Base-by-base conservation (phyloP, 2,888 invertebrate genomes). In the Zeuzera pyrina region DNA sequence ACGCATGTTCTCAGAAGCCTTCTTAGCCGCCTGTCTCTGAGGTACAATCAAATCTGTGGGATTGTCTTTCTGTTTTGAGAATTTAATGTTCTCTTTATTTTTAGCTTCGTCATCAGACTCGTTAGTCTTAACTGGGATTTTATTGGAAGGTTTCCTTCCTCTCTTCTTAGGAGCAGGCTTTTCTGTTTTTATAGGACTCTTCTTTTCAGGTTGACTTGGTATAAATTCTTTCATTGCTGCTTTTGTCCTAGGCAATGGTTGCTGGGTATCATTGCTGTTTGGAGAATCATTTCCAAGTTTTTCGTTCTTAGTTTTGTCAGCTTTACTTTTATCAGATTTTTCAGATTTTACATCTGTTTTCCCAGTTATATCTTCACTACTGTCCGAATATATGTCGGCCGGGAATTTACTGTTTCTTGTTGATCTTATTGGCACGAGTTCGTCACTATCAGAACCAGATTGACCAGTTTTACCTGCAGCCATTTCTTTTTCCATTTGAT, bases 11-110 rank as follows among this genome's bases (percentile, higher is more conserved):
- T 95, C 94, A 1, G 93, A 92, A 1, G 95, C 95, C 60, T 94
- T 95, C 64, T 94, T 95, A 14, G 95, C 95, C 15, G 95, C 95
- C 71, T 94, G 93, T 31, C 95, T 84, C 61, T 95, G 95, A 2
- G 95, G 95, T 24, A 95, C 95, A 43, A 95, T 94, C 31, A 94
- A 83, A 70, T 94, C 92, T 1, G 92, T 89, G n/a, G 91, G 89
- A 49, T 87, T 78, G 35, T 87, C 86, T 47, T 86, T 86, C 49
- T 73, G 71, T 45, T 83, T 84, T 1, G 70, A 57, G 13, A 62
- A 55, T 50, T 84, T 85, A 2, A 70, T 57, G 41, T 78, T 84
- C 50, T 84, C 84, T 54, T 85, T 86, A 43, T 78, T 74, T 45
- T 73, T 85, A 5, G 69, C 67, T 41, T 84, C 83, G 49, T 85